phyloP scores from a whole-genome alignment of 1,140 invertebrate species.

The Cephus cinctus region DNA sequence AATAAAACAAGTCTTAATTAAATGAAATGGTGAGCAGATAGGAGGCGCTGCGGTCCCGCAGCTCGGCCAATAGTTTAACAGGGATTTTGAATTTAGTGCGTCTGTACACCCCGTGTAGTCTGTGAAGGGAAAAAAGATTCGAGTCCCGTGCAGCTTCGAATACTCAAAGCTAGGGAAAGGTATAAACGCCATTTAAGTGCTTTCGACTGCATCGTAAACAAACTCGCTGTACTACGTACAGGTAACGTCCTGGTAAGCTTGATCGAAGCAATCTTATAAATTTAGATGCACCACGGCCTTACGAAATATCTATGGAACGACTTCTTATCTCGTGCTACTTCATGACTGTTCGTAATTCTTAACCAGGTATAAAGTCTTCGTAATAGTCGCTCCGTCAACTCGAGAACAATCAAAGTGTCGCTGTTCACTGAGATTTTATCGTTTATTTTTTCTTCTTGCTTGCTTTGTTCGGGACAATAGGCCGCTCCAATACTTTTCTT shows the following conservation, averaged over 20 bases:
- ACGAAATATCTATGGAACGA: background rate
- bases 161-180: background rate
- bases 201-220: too few relatives aligned
- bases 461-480: constrained; percentile 20
- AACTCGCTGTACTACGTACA: too few relatives aligned
- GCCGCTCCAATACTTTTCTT: constrained; percentile 24
- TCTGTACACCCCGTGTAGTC: constrained; percentile 7
- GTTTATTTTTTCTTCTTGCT: constrained; percentile 4
- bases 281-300: background rate
- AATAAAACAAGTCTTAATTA: constrained; percentile 47
- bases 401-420: too few relatives aligned
- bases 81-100: constrained; percentile 26
- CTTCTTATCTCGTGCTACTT: background rate
- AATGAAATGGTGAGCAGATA: constrained; percentile 28
- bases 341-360: too few relatives aligned
- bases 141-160: background rate
- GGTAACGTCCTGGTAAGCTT: background rate
- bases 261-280: constrained; percentile 1
- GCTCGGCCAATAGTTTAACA: constrained; percentile 19
- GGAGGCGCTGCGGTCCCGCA: constrained; percentile 3
- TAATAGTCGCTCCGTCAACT: too few relatives aligned
- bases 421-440: too few relatives aligned
- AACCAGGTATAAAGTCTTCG: too few relatives aligned
- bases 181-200: background rate
- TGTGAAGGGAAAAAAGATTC: constrained; percentile 7